Base-by-base conservation (phyloP, 2,888 invertebrate genomes). In the Mellilla xanthometata region DNA sequence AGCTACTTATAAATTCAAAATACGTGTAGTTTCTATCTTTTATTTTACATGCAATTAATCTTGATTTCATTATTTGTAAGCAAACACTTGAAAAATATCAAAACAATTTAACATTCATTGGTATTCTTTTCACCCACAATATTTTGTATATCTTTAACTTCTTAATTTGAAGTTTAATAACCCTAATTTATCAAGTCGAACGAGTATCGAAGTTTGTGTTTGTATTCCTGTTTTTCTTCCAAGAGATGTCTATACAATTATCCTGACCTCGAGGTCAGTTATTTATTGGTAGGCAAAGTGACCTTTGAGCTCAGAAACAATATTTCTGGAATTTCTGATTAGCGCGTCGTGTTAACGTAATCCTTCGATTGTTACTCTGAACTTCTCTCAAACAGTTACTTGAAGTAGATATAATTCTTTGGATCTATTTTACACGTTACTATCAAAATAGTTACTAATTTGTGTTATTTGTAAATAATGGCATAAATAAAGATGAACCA, bases 221-320 rank as follows among this genome's bases (percentile, higher is more conserved):
- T 51, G 41, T 47, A 61, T 60, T 58, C 49, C 54, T 58, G 59
- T 73, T 72, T 72, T 69, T 69, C 70, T 65, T 68, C 57, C 52
- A 58, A 56, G 58, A 59, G 54, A 58, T 61, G 64, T 12, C 24
- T 36, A 42, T 68, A 62, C 58, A 70, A 70, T 70, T 60, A 68
- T 68, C 63, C 66, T 63, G 68, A 76, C 74, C 76, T 49, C 49
- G 48, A 49, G 77, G 68, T 77, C 74, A 54, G 45, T 69, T 70
- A 77, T 79, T 77, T 76, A 79, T 75, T 62, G 51, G 44, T 52
- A 49, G 39, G 41, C 54, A 50, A 57, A 45, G 36, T 35, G 50
- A 53, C 57, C 57, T 65, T 48, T 65, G 61, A 59, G 44, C 57
- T 47, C 19, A 47, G 48, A 49, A 58, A 65, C 56, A 68, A 65